Percentiles rank a stretch among this genome's conserved stretches.
Evolutionary conservation across 2,797 vertebrate genomes (phyloP).

Genomic region (Paratrypauchen microcephalus): DNA sequence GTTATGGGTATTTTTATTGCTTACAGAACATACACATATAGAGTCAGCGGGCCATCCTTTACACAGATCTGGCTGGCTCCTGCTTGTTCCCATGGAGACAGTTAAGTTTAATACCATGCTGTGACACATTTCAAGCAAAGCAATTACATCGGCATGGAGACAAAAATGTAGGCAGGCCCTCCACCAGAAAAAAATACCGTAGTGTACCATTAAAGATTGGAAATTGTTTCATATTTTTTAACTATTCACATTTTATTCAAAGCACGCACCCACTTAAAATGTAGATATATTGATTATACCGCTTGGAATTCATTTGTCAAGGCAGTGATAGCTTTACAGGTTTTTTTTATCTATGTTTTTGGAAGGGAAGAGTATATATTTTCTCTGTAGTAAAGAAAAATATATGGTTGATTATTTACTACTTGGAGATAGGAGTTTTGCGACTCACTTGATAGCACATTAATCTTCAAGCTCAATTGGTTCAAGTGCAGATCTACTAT

Average conservation of each 20-base stretch:
- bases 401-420: neutral
- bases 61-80: too few relatives aligned
- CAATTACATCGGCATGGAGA: too few relatives aligned
- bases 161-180: too few relatives aligned
- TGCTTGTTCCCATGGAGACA: too few relatives aligned
- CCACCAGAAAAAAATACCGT: too few relatives aligned
- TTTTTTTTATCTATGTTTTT: neutral
- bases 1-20: too few relatives aligned
- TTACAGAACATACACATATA: too few relatives aligned
- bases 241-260: neutral
- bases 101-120: too few relatives aligned
- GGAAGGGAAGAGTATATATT: neutral
- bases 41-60: too few relatives aligned
- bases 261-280: neutral
- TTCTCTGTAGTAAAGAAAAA: neutral
- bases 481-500: neutral
- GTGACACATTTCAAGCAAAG: too few relatives aligned
- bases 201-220: neutral
- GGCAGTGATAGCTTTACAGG: neutral
- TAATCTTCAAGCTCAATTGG: neutral
- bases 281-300: neutral
- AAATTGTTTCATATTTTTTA: neutral
- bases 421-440: neutral
- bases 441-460: neutral
- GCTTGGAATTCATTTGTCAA: neutral